Base-by-base conservation (phyloP, 2,888 invertebrate species). In the Drosophila hamatofila region DNA sequence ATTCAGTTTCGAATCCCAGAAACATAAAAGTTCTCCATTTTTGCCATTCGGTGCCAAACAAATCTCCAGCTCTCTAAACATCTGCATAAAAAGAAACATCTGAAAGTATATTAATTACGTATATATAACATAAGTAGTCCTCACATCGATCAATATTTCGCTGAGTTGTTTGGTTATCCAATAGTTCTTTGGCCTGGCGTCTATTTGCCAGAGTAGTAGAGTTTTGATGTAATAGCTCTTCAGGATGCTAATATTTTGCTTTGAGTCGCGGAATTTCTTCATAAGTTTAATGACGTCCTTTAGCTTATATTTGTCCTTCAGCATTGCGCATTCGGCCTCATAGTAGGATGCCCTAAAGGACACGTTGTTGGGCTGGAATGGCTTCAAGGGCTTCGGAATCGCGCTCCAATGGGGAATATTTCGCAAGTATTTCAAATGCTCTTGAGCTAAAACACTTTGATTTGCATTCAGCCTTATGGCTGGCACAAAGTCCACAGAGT, bases 141-240 rank as follows among this genome's bases (percentile, higher is more conserved):
- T 79, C 61, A 91, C 92, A 60, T 91, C 83, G 4, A 86, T 72
- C 7, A 89, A 18, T 16, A 91, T 76, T 4, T 62, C 56, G 2
- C 51, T 44, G 4, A 83, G 33, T n/a, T 5, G 48, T 5, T 80
- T 46, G 2, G 68, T 52, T 1, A 37, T 30, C 91, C 92, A 92
- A 70, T 88, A 92, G 3, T 8, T 16, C 0, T 1, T 0, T 3
- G 65, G 54, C 46, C 37, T 55, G 2, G 21, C 8, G 1, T 64
- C 60, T 5, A 75, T 57, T 70, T 90, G 88, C 89, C 88, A 89
- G 6, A 92, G 70, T 25, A 90, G 80, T 2, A 91, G 35, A 0
- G 91, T 92, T 75, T 92, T 92, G 2, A 92, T 92, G 18, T 81
- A 90, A 52, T 92, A 92, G 54, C 91, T 91, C 67, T 91, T 91